These are phyloP conservation scores for Drosophila nasuta DNA, from an alignment of 1,140 invertebrate genomes.

Conservation along the genomic window DNA sequence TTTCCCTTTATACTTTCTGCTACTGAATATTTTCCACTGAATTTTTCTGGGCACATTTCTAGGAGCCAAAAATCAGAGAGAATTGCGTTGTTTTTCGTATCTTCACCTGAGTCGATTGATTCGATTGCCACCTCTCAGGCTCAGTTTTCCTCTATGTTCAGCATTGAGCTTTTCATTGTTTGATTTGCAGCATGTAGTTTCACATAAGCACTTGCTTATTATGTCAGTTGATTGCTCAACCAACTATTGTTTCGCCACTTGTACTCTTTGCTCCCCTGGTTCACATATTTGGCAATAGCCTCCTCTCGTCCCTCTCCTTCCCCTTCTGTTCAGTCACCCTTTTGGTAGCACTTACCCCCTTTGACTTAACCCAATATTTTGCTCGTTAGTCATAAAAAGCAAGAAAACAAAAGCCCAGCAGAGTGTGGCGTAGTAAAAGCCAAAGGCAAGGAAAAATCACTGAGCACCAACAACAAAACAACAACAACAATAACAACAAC, in stretches of 20 bases:
- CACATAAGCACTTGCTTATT: conserved; percentile 31
- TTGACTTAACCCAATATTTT: conserved; percentile 81
- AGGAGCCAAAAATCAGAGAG: too few relatives aligned
- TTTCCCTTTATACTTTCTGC: too few relatives aligned
- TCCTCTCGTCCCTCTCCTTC: background rate
- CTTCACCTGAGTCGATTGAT: background rate
- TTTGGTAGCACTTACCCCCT: conserved; percentile 18
- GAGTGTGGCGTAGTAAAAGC: conserved; percentile 75
- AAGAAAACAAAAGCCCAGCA: conserved; percentile 68
- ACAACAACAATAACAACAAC: conserved; percentile 35
- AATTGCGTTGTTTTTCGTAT: too few relatives aligned
- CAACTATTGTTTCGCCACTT: conserved; percentile 33
- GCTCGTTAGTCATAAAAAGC: conserved; percentile 70
- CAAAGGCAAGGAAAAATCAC: conserved; percentile 80
- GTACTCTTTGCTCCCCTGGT: background rate
- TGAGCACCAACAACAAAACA: conserved; percentile 57
- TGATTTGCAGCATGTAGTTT: conserved; percentile 16
- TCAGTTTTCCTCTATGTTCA: background rate
- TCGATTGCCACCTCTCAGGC: background rate
- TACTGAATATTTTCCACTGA: too few relatives aligned
- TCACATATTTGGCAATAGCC: conserved; percentile 40
- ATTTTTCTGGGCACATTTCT: too few relatives aligned
- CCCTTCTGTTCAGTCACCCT: background rate
- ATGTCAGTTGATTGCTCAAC: conserved; percentile 26
- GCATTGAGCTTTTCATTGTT: conserved; percentile 8